Percentiles rank a stretch among this genome's conserved stretches.
These are phyloP conservation scores for Lycodopsis pacificus DNA, from an alignment of 2,797 vertebrate genomes.

Conservation along the genomic window DNA sequence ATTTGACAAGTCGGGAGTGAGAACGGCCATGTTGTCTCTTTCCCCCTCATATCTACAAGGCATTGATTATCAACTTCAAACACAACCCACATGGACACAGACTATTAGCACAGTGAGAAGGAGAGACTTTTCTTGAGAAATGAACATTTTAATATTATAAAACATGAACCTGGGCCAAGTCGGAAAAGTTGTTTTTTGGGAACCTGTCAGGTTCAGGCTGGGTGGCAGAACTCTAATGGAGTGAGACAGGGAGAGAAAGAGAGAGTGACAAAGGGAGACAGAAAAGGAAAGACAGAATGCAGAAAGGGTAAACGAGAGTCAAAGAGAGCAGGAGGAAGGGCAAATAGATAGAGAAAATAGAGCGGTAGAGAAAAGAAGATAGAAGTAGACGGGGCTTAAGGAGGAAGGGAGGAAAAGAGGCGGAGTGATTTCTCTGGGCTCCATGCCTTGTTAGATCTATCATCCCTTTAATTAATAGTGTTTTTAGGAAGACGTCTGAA, in stretches of 20 bases:
- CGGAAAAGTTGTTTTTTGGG: not conserved
- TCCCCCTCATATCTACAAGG: too few species aligned
- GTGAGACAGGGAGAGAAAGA: not conserved
- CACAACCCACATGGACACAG: not conserved
- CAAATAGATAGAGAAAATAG: not conserved
- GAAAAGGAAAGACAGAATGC: not conserved
- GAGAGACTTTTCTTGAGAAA: not conserved
- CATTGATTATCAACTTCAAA: not conserved
- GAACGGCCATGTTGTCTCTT: too few species aligned
- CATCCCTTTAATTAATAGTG: conserved; percentile 99
- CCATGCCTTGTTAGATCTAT: conserved; percentile 98
- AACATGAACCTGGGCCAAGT: not conserved
- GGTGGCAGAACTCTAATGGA: not conserved
- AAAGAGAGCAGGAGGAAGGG: not conserved
- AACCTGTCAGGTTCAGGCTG: not conserved
- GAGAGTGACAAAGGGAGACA: not conserved
- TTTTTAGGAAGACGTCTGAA: conserved; percentile 99
- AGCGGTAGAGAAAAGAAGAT: conserved; percentile 13
- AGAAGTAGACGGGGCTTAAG: conserved; percentile 38
- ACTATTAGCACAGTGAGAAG: not conserved
- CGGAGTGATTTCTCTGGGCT: conserved; percentile 84
- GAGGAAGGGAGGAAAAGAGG: conserved; percentile 50
- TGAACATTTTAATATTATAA: not conserved
- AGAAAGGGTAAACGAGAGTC: conserved; percentile 5
- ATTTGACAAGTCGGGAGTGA: not conserved